Conservation (phyloP, 2,797 vertebrate species). For the Ateles fusciceps region DNA sequence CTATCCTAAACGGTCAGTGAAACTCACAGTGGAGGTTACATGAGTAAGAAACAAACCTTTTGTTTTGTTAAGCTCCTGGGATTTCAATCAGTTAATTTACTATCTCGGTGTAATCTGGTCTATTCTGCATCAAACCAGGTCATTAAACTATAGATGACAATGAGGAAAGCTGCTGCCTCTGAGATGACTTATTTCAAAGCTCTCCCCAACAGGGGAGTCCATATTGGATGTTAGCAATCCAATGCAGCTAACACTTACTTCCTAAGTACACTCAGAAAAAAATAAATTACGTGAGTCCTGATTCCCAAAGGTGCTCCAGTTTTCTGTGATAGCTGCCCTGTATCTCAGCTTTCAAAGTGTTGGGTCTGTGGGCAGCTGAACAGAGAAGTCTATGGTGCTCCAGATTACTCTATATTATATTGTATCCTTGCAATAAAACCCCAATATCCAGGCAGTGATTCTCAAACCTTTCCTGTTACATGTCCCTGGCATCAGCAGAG, state of each 20-base stretch:
- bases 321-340: not conserved
- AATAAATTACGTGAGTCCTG: not conserved
- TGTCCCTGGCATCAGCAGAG: not conserved
- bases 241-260: not conserved
- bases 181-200: not conserved
- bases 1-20: not conserved
- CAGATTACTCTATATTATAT: not conserved
- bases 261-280: not conserved
- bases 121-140: not conserved
- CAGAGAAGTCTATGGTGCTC: not conserved
- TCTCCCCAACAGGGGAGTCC: not conserved
- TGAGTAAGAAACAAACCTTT: not conserved
- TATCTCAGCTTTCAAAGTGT: not conserved
- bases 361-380: not conserved
- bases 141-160: not conserved
- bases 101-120: not conserved
- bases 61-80: not conserved
- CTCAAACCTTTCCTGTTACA: not conserved
- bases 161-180: not conserved
- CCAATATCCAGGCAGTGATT: not conserved
- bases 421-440: not conserved
- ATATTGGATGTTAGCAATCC: not conserved
- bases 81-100: constrained; percentile 4
- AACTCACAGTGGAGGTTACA: not conserved
- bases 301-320: not conserved